These are phyloP conservation scores for Erpetoichthys calabaricus DNA, from an alignment of 2,797 vertebrate species.

Conservation along the genomic window DNA sequence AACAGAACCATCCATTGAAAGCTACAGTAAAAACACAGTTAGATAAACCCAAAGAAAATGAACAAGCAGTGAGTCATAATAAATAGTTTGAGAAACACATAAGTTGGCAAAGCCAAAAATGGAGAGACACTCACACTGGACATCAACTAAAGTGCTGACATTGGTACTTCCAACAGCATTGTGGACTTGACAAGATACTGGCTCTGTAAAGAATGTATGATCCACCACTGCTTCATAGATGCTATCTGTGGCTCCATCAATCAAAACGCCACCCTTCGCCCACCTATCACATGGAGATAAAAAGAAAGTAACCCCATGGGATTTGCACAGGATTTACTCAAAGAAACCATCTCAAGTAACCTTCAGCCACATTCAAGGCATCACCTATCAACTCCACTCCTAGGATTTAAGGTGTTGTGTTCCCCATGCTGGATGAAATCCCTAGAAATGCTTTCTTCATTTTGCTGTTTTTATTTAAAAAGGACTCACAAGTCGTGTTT, in stretches of 20 bases:
- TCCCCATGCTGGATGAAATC: too few relatives aligned
- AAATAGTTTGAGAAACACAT: background rate
- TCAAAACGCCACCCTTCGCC: constrained; percentile 81
- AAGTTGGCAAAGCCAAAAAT: background rate
- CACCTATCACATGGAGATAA: constrained; percentile 43
- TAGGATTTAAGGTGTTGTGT: too few relatives aligned
- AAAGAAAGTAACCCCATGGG: too few relatives aligned
- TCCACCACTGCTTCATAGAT: constrained; percentile 78
- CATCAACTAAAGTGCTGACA: constrained; percentile 87
- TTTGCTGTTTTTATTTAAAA: too few relatives aligned
- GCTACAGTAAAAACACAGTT: background rate
- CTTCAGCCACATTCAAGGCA: too few relatives aligned
- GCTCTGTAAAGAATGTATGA: constrained; percentile 90
- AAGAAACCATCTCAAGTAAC: too few relatives aligned
- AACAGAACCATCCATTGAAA: too few relatives aligned
- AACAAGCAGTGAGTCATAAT: background rate
- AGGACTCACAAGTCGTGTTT: too few relatives aligned
- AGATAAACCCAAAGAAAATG: background rate
- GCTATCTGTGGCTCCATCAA: constrained; percentile 75
- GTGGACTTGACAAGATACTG: constrained; percentile 85
- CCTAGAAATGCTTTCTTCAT: too few relatives aligned
- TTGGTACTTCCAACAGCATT: constrained; percentile 89
- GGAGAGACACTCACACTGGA: constrained; percentile 70
- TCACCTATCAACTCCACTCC: too few relatives aligned
- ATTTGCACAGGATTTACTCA: too few relatives aligned